Conservation (phyloP, 2,888 invertebrate species). For the Ypsolopha sequella region DNA sequence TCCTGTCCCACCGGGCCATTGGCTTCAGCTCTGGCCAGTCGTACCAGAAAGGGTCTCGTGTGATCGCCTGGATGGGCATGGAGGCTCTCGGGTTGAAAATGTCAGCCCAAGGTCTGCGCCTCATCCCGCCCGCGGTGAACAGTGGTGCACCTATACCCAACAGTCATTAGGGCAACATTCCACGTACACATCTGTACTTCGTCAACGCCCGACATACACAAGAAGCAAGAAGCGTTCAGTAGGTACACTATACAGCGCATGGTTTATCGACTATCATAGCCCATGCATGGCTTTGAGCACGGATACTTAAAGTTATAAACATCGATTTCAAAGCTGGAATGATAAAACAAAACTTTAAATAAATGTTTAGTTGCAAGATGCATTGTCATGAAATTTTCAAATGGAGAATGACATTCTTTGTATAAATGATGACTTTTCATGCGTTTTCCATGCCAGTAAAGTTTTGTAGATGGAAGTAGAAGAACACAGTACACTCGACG, state of each 20-base stretch:
- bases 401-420: neutral
- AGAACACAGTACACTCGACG: conserved; percentile 5
- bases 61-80: conserved; percentile 83
- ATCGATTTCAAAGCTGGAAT: neutral
- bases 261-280: neutral
- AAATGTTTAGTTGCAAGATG: neutral
- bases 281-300: neutral
- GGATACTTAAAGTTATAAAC: too few relatives aligned
- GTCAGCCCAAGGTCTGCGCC: conserved; percentile 73
- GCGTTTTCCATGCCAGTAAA: conserved; percentile 1
- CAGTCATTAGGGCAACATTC: conserved; percentile 46
- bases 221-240: conserved; percentile 17
- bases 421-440: neutral
- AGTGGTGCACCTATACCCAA: conserved; percentile 76
- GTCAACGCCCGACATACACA: conserved; percentile 40
- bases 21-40: conserved; percentile 85
- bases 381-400: neutral
- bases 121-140: conserved; percentile 75
- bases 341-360: neutral
- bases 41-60: conserved; percentile 93
- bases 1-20: conserved; percentile 77
- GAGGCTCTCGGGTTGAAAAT: conserved; percentile 85
- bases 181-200: conserved; percentile 26
- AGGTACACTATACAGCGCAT: neutral
- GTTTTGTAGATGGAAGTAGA: neutral